Percentiles rank a stretch among this genome's conserved stretches.
phyloP scores from a whole-genome alignment of 2,888 invertebrate species.

The Rhamphomyia laevipes region DNA sequence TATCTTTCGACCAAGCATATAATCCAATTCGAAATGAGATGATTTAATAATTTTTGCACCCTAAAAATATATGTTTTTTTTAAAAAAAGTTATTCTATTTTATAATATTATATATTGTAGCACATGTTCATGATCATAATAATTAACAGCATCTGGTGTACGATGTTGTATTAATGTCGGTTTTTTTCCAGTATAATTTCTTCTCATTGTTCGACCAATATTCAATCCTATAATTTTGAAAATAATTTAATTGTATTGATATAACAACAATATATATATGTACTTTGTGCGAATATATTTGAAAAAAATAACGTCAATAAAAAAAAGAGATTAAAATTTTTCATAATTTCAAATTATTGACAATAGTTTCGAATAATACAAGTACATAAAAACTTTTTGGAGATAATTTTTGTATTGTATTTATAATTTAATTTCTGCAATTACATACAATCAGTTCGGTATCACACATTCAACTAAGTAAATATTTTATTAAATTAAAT shows the following conservation, averaged over 20 bases:
- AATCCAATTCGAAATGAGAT: slow-evolving; percentile 87
- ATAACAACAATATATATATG: slow-evolving; percentile 5
- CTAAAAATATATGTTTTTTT: slow-evolving; percentile 36
- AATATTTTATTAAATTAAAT: too few species aligned
- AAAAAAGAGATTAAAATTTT: too few species aligned
- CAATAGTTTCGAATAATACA: too few species aligned
- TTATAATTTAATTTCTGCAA: too few species aligned
- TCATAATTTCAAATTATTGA: too few species aligned
- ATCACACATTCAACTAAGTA: too few species aligned
- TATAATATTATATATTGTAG: background rate
- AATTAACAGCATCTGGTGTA: slow-evolving; percentile 78
- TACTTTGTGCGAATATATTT: slow-evolving; percentile 21
- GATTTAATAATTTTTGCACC: slow-evolving; percentile 81
- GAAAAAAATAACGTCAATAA: background rate
- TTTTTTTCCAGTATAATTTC: slow-evolving; percentile 36
- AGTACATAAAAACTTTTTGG: too few species aligned
- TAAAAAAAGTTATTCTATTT: background rate
- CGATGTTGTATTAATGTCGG: slow-evolving; percentile 50
- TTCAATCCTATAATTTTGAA: slow-evolving; percentile 24
- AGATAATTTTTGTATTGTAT: too few species aligned
- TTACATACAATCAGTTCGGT: too few species aligned
- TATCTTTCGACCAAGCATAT: slow-evolving; percentile 86
- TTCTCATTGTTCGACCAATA: slow-evolving; percentile 31
- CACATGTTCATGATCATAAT: slow-evolving; percentile 80
- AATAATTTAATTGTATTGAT: too few species aligned